Base-by-base conservation (phyloP, 1,140 invertebrate species). In the Drosophila jambulina region DNA sequence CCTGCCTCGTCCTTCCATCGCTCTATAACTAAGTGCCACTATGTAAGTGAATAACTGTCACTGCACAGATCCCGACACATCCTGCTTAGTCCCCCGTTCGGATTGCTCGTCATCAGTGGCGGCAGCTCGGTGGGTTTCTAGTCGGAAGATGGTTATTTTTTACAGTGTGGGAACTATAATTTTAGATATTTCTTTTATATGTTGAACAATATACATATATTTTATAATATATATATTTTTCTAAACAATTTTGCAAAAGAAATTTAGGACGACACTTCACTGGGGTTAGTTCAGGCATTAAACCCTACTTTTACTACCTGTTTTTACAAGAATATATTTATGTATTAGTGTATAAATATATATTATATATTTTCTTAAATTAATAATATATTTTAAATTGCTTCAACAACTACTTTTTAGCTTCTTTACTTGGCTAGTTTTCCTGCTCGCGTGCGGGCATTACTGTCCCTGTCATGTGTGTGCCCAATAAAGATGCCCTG, bases 31-130 rank as follows among this genome's bases (percentile, higher is more conserved):
- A 88, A 90, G 85, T 88, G 85, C 53, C 84, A 84, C 80, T 84
- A 90, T 90, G 59, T 90, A 88, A 90, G 85, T 90, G 85, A 84
- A 88, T 88, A 80, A 78, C 65, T 80, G 85, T 75, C 78, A 78
- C 59, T 72, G 75, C 72, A 74, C 74, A 83, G 75, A 68, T 68
- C 74, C 75, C 57, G 60, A 71, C 54, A 62, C 69, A 75, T 62
- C 67, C 56, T 53, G 38, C 69, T 60, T 32, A 69, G 53, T 49
- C 54, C 21, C 32, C 15, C n/a, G 32, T 60, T 19, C 34, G 38
- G 49, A 75, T 75, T 46, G 38, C 51, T 38, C 27, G 36, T 34
- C 67, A 25, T 36, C 38, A 70, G 67, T 38, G 67, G 36, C 32
- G 29, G 15, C 15, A 27, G 12, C 8, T 19, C 4, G 17, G 25